A percentile compares a stretch with the other conserved stretches of the same genome.
Evolutionary conservation across 1,140 invertebrate species (phyloP).

Genomic region (Globodera ellingtonae): DNA sequence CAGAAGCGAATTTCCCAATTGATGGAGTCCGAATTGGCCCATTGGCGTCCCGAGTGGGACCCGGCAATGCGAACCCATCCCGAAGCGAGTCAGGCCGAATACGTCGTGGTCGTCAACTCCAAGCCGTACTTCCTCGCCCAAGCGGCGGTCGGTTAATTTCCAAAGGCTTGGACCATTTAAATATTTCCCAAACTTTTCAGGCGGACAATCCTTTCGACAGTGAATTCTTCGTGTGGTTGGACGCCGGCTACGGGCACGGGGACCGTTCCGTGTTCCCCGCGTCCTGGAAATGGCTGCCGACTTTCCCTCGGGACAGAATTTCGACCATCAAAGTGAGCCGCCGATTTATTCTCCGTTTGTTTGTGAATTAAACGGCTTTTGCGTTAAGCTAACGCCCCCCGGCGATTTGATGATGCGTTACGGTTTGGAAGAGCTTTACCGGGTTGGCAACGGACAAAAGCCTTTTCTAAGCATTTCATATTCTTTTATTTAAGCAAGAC

Average conservation of each 20-base stretch:
- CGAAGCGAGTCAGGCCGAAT: conserved; percentile 57
- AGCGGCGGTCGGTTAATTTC: conserved; percentile 48
- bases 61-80: conserved; percentile 56
- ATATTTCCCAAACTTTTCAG: conserved; percentile 36
- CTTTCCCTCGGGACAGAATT: conserved; percentile 51
- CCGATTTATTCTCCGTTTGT: neutral
- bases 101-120: conserved; percentile 63
- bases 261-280: conserved; percentile 49
- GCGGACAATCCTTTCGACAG: conserved; percentile 60
- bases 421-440: conserved; percentile 47
- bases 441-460: conserved; percentile 20
- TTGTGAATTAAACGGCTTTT: neutral
- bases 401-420: conserved; percentile 50
- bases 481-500: conserved; percentile 36
- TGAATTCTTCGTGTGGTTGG: conserved; percentile 59
- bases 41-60: conserved; percentile 56
- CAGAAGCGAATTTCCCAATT: conserved; percentile 44
- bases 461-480: neutral
- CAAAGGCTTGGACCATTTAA: conserved; percentile 4
- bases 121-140: conserved; percentile 64
- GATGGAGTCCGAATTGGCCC: conserved; percentile 48
- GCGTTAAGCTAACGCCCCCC: conserved; percentile 55
- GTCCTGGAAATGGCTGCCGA: conserved; percentile 53
- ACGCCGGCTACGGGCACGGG: conserved; percentile 61
- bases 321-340: conserved; percentile 60